Evolutionary conservation across 2,113 vertebrate genomes (phyloP), one percentile per base, ranked within the genome.

Genomic region (Enhydra lutris): DNA sequence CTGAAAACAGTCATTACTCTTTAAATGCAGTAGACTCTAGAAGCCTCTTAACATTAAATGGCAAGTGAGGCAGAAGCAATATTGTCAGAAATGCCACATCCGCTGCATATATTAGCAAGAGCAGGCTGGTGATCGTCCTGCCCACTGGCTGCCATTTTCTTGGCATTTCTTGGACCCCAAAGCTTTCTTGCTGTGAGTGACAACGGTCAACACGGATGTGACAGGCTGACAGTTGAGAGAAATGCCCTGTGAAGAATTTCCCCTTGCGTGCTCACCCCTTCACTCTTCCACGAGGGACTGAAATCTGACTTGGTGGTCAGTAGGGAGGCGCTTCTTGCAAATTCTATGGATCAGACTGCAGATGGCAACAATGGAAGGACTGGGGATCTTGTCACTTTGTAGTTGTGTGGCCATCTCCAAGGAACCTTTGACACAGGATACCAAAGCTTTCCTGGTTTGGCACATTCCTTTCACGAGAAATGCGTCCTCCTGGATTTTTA

Each of bases 1-100:
- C 97, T 98, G 99, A 98, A 98, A 98, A 99, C 98, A 98, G 98
- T 98, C 98, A 98, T 99, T 98, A 98, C 97, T 99, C 98, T 98
- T 98, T 98, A 98, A 99, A 98, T 88, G 95, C 97, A 65, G 98
- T 97, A 98, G 98, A 98, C 97, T 98, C 98, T 97, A 97, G 98
- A 98, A 99, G 97, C 97, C 98, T 98, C 98, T 98, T 98, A 97
- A 98, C 96, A 89, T 96, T 90, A 98, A 98, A 98, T 29, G 95
- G 98, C 98, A 98, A 99, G 98, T 50, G 98, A 99, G 98, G 98
- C 98, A 98, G 98, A 98, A 99, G 98, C 95, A 98, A 97, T 85
- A 93, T 97, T 92, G 15, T 98, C 98, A 98, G 86, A 98, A 98
- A 97, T 96, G 98, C 98, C 98, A 97, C 92, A 0, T 97, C 96